Percentiles rank a stretch among this genome's conserved stretches.
These are phyloP conservation scores for Parazoanthus atlanticus DNA, from an alignment of 92 coral and sea anemone species.

Conservation along the genomic window DNA sequence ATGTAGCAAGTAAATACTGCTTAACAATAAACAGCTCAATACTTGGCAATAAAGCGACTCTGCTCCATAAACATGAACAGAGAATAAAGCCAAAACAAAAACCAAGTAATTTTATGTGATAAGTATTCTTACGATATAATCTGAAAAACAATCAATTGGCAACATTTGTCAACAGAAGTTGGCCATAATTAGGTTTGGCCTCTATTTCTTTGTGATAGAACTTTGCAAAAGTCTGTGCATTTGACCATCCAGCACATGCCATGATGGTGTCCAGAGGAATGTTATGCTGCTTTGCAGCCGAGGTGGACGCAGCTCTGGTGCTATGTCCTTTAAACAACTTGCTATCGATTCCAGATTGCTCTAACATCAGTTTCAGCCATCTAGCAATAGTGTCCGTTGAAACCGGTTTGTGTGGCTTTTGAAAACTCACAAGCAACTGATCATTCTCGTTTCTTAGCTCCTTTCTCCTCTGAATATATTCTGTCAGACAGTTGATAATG, in stretches of 20 bases:
- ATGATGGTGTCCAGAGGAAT: too few species aligned
- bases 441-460: conserved; percentile 6
- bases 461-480: conserved; percentile 44
- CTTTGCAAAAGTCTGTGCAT: conserved; percentile 53
- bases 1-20: too few species aligned
- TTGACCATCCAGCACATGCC: conserved; percentile 53
- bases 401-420: conserved; percentile 56
- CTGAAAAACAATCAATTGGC: conserved; percentile 7
- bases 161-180: background rate
- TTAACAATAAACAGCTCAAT: too few species aligned
- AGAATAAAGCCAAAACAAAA: too few species aligned
- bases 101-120: too few species aligned
- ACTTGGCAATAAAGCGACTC: too few species aligned
- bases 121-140: background rate
- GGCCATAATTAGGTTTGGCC: conserved; percentile 14
- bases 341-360: conserved; percentile 60
- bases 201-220: conserved; percentile 52
- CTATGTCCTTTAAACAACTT: conserved; percentile 53
- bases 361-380: conserved; percentile 47
- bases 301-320: conserved; percentile 67
- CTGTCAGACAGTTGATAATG: conserved; percentile 21
- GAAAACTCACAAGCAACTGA: conserved; percentile 58
- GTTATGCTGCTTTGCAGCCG: too few species aligned
- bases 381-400: conserved; percentile 57
- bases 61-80: too few species aligned